These are phyloP conservation scores for Jaculus jaculus DNA, from an alignment of 2,113 vertebrate genomes.

Conservation along the genomic window DNA sequence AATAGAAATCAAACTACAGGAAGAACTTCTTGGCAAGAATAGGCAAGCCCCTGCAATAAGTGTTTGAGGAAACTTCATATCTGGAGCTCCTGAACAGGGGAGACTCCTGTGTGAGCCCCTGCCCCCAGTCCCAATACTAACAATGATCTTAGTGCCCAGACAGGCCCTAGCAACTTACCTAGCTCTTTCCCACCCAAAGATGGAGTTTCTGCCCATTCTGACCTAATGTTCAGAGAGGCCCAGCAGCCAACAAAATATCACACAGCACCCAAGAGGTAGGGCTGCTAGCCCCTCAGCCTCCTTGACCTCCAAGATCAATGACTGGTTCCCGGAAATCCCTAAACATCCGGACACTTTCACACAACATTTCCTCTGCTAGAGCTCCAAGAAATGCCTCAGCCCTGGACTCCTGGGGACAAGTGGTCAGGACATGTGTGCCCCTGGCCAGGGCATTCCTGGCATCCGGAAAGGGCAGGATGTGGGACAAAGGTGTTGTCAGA, in stretches of 20 bases:
- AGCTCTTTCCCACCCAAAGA: background rate
- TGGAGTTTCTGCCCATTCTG: background rate
- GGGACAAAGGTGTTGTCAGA: conserved; percentile 73
- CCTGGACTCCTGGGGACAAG: conserved; percentile 56
- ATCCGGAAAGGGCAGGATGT: conserved; percentile 71
- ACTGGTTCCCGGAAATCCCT: background rate
- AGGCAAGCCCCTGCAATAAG: background rate
- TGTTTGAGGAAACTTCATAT: background rate
- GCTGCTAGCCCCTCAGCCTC: background rate
- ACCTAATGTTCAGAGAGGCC: conserved; percentile 46
- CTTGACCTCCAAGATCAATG: background rate
- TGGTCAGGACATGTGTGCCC: conserved; percentile 48
- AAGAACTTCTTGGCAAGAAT: conserved; percentile 25
- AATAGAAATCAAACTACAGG: background rate
- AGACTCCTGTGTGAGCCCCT: background rate
- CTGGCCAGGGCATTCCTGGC: conserved; percentile 73
- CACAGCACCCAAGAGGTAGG: background rate
- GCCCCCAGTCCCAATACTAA: background rate
- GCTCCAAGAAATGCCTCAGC: conserved; percentile 14
- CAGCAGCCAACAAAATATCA: background rate
- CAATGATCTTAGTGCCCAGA: background rate
- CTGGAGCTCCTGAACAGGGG: conserved; percentile 10
- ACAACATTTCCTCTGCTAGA: background rate
- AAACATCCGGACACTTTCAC: background rate
- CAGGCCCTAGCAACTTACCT: background rate